phyloP scores from a whole-genome alignment of 2,888 invertebrate genomes.

The Glaucopsyche alexis region DNA sequence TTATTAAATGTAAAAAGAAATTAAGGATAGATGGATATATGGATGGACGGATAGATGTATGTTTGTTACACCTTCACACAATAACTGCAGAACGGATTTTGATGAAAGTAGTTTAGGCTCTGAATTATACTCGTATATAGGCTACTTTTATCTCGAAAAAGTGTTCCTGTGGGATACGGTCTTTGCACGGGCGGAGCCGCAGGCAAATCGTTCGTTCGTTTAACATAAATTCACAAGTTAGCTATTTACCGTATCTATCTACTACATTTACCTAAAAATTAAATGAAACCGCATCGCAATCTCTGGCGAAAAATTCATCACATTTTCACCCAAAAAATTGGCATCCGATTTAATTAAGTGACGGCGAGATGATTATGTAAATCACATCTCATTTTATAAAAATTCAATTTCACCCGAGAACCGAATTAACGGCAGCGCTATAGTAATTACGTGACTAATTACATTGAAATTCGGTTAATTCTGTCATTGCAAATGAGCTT shows the following conservation, averaged over 20 bases:
- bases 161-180: too few species aligned
- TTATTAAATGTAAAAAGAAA: too few species aligned
- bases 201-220: too few species aligned
- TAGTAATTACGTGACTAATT: conserved; percentile 40
- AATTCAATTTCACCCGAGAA: conserved; percentile 40
- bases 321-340: conserved; percentile 32
- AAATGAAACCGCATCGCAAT: conserved; percentile 24
- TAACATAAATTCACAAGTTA: not conserved
- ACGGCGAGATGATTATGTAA: conserved; percentile 39
- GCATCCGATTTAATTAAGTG: conserved; percentile 38
- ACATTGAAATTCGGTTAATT: conserved; percentile 38
- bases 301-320: conserved; percentile 29
- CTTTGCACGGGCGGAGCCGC: too few species aligned
- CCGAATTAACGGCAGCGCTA: conserved; percentile 39
- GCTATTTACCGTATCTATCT: not conserved
- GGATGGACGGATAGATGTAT: too few species aligned
- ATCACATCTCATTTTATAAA: conserved; percentile 42
- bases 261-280: conserved; percentile 3
- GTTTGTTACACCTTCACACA: too few species aligned
- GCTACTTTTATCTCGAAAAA: too few species aligned
- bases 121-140: too few species aligned
- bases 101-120: too few species aligned
- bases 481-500: conserved; percentile 37
- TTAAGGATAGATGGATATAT: too few species aligned
- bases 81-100: too few species aligned